These are phyloP conservation scores for Chrysomela aeneicollis DNA, from an alignment of 2,888 invertebrate genomes.

Conservation along the genomic window DNA sequence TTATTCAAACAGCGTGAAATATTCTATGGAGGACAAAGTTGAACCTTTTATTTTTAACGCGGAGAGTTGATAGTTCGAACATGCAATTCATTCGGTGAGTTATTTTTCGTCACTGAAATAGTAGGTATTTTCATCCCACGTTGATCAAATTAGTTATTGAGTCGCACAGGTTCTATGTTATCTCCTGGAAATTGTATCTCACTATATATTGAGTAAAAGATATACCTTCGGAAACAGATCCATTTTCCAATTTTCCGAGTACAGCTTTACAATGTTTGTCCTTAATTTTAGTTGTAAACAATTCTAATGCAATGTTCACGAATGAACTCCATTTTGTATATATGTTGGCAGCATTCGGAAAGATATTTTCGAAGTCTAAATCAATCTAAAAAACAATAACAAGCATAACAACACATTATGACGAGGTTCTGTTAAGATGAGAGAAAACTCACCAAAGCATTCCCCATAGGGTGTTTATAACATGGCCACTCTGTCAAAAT, in stretches of 20 bases:
- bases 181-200: neutral
- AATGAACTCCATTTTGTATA: neutral
- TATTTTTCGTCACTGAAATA: no score
- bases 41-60: no score
- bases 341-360: neutral
- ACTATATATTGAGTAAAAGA: neutral
- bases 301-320: neutral
- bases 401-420: neutral
- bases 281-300: neutral
- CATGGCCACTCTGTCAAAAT: constrained; percentile 12
- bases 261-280: constrained; percentile 2
- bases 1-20: neutral
- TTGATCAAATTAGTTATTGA: no score
- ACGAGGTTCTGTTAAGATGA: neutral
- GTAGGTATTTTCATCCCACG: no score
- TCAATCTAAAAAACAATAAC: constrained; percentile 1
- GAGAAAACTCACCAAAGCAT: constrained; percentile 3
- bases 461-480: constrained; percentile 2
- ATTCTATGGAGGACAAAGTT: no score
- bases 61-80: no score
- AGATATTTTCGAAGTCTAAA: constrained; percentile 3
- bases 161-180: neutral
- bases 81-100: no score
- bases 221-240: neutral
- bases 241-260: neutral